These are phyloP conservation scores for Toxotes lorentzi DNA, from an alignment of 2,797 vertebrate genomes.

Conservation along the genomic window DNA sequence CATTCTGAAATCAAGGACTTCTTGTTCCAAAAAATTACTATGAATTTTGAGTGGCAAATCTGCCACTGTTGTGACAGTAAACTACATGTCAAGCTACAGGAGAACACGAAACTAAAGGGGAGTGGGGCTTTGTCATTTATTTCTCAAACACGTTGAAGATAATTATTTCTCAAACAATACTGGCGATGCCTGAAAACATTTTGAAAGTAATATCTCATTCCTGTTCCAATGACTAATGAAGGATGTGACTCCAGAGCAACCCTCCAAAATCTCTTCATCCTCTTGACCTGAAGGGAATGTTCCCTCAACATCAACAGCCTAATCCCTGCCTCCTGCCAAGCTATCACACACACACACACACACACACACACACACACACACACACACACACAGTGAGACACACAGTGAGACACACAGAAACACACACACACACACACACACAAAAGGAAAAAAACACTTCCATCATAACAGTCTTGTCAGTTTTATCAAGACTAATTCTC, in stretches of 20 bases:
- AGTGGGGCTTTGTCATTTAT: not conserved
- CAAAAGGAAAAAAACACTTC: not conserved
- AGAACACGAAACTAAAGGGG: not conserved
- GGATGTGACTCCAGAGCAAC: conserved; percentile 3
- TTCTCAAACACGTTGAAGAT: too few relatives aligned
- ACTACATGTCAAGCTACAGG: too few relatives aligned
- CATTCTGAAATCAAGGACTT: too few relatives aligned
- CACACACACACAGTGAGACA: conserved; percentile 12
- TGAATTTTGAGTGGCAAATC: too few relatives aligned
- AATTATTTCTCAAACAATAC: too few relatives aligned
- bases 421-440: conserved; percentile 5
- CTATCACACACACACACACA: conserved; percentile 15
- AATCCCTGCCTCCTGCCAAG: conserved; percentile 15
- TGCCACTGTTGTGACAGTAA: too few relatives aligned
- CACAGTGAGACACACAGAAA: conserved; percentile 1
- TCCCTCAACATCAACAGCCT: conserved; percentile 42
- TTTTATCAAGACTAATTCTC: conserved; percentile 58
- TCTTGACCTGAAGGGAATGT: conserved; percentile 53
- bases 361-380: conserved; percentile 10
- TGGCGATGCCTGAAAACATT: not conserved
- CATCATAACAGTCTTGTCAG: conserved; percentile 35
- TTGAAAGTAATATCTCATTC: not conserved
- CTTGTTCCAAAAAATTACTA: too few relatives aligned
- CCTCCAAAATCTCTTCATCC: conserved; percentile 37
- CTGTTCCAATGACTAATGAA: not conserved